phyloP scores from a whole-genome alignment of 2,888 invertebrate species.

The Ashinkailepas kermadecensis region DNA sequence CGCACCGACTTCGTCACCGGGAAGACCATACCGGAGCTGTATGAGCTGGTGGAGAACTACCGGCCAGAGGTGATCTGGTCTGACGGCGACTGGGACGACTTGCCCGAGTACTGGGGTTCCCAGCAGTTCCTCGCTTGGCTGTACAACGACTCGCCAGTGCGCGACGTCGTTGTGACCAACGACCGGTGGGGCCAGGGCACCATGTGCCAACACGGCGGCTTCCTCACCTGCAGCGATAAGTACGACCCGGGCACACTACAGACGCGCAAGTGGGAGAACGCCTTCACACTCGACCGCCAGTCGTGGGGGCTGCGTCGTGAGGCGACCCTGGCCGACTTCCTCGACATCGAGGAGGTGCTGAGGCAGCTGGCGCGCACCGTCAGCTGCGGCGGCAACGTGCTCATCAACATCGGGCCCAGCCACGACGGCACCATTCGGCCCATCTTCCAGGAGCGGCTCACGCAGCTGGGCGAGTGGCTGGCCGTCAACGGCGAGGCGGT shows the following conservation, averaged over 20 bases:
- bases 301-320: constrained; percentile 83
- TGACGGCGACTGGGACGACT: constrained; percentile 54
- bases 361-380: constrained; percentile 65
- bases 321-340: constrained; percentile 57
- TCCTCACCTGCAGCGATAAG: constrained; percentile 69
- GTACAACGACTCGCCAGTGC: constrained; percentile 87
- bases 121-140: constrained; percentile 81
- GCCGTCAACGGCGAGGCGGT: constrained; percentile 67
- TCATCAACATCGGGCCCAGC: constrained; percentile 81
- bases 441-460: constrained; percentile 75
- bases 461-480: constrained; percentile 70
- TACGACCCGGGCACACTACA: constrained; percentile 66
- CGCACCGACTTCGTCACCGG: constrained; percentile 27
- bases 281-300: constrained; percentile 74
- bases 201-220: constrained; percentile 79
- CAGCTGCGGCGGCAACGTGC: constrained; percentile 75
- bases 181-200: constrained; percentile 84
- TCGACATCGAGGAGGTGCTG: constrained; percentile 57
- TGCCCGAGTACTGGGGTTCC: constrained; percentile 65
- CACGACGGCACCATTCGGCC: constrained; percentile 76
- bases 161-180: constrained; percentile 79
- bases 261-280: constrained; percentile 90
- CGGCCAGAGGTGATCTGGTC: constrained; percentile 74
- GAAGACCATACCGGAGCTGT: constrained; percentile 68
- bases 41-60: constrained; percentile 53